These are phyloP conservation scores for Rhynchophorus ferrugineus DNA, from an alignment of 1,140 invertebrate species.

Conservation along the genomic window DNA sequence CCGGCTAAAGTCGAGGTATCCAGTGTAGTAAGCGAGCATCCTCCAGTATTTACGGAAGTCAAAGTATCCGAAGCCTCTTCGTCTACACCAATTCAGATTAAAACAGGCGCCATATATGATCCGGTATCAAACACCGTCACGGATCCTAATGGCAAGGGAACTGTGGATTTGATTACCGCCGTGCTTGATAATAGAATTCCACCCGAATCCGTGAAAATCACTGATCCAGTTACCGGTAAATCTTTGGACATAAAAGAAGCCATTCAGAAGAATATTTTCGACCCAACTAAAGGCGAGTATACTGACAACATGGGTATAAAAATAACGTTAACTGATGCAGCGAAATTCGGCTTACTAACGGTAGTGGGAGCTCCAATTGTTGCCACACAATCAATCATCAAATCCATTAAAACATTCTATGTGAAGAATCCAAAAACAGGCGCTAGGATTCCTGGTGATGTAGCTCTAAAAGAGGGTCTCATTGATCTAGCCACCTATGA, in stretches of 20 bases:
- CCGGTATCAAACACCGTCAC: constrained; percentile 64
- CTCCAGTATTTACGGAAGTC: constrained; percentile 42
- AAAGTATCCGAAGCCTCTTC: constrained; percentile 44
- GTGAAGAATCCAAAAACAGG: constrained; percentile 72
- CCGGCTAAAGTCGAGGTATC: constrained; percentile 61
- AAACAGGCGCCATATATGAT: constrained; percentile 65
- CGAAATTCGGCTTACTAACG: constrained; percentile 62
- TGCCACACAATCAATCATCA: constrained; percentile 49
- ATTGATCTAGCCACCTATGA: constrained; percentile 55
- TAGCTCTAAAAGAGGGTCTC: constrained; percentile 70
- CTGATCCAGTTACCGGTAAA: constrained; percentile 64
- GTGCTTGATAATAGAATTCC: constrained; percentile 60
- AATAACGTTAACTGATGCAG: constrained; percentile 65
- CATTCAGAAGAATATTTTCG: constrained; percentile 63
- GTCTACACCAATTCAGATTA: constrained; percentile 60
- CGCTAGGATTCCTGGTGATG: constrained; percentile 65
- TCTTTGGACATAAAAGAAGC: constrained; percentile 69
- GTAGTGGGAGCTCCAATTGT: constrained; percentile 64
- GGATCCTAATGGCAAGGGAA: constrained; percentile 60
- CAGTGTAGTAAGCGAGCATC: constrained; percentile 41
- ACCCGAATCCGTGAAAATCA: constrained; percentile 60
- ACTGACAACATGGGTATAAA: constrained; percentile 55
- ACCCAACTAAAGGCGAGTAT: constrained; percentile 65
- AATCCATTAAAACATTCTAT: constrained; percentile 53
- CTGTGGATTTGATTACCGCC: constrained; percentile 61